Conservation (phyloP, 2,113 vertebrate species). For the Gallinago paraguaiae region DNA sequence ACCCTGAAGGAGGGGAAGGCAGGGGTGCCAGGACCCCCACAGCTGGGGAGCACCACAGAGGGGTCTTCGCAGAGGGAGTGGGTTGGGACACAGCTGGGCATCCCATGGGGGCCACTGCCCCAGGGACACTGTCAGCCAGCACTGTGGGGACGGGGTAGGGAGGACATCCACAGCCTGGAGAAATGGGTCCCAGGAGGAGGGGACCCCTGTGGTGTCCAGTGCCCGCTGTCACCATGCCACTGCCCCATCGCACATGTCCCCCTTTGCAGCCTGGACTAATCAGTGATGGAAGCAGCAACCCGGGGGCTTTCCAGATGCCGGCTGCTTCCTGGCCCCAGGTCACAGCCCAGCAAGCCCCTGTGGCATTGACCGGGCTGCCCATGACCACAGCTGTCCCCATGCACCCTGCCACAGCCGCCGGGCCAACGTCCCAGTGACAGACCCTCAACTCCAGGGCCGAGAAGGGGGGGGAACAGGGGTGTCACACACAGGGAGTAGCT, state of each 20-base stretch:
- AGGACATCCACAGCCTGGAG: neutral
- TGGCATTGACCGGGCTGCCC: accelerated
- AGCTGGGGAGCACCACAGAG: accelerated
- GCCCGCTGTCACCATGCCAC: accelerated
- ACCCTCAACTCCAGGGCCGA: accelerated
- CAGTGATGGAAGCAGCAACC: neutral
- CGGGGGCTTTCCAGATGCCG: neutral
- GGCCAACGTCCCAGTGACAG: neutral
- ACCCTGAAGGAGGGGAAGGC: neutral
- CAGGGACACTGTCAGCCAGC: accelerated
- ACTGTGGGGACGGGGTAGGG: neutral
- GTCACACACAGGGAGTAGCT: neutral
- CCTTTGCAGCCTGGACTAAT: neutral
- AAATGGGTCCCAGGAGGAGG: neutral
- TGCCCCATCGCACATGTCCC: neutral
- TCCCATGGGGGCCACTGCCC: neutral
- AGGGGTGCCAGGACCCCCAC: neutral
- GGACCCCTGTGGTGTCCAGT: too few species aligned
- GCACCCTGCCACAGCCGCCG: neutral
- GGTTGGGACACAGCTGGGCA: neutral
- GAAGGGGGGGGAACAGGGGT: accelerated
- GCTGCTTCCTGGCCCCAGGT: accelerated
- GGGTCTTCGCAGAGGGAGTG: accelerated
- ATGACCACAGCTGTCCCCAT: accelerated
- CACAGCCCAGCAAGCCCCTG: accelerated